Base-by-base conservation (phyloP, 2,888 invertebrate genomes). In the Pharmacophagus antenor region DNA sequence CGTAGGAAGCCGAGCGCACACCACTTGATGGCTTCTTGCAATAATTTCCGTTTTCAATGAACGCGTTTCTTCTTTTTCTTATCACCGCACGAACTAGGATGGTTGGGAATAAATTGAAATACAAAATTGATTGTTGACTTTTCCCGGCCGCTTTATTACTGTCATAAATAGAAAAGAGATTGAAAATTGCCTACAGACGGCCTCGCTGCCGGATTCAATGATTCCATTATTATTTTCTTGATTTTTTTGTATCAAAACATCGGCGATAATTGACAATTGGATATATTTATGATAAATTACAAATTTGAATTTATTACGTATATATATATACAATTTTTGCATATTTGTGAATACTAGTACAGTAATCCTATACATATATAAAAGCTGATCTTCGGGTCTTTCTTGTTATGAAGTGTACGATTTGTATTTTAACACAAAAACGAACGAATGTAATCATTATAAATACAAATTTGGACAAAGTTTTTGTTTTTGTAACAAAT, bases 81-180 rank as follows among this genome's bases (percentile, higher is more conserved):
- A 89, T 89, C 88, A 85, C 73, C 86, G 82, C 82, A 84, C 86
- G 83, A 89, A 90, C 90, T 89, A 88, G 81, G 88, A 87, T 85
- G 88, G 86, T 83, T 84, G 84, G 88, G 86, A 89, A 88, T 89
- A 89, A 89, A 90, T 90, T 88, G 91, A 89, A 91, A 91, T 89
- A 90, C 88, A 88, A 91, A 91, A 90, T 90, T 89, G 91, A 90
- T 90, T 91, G 91, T 91, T 91, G 90, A 88, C 87, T 84, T 87
- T 87, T 82, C 84, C 88, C 87, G 84, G 85, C 72, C 82, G 85
- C 82, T 89, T 90, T 90, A 91, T 90, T 91, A 88, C 89, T 87
- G 88, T 84, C 86, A 87, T 85, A 89, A 90, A 90, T 90, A 83
- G 88, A 85, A 85, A 87, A 82, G 79, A 84, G 85, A 89, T 90